A percentile compares a stretch with the other conserved stretches of the same genome.
phyloP scores from a whole-genome alignment of 1,140 invertebrate genomes.

The Asobara japonica region DNA sequence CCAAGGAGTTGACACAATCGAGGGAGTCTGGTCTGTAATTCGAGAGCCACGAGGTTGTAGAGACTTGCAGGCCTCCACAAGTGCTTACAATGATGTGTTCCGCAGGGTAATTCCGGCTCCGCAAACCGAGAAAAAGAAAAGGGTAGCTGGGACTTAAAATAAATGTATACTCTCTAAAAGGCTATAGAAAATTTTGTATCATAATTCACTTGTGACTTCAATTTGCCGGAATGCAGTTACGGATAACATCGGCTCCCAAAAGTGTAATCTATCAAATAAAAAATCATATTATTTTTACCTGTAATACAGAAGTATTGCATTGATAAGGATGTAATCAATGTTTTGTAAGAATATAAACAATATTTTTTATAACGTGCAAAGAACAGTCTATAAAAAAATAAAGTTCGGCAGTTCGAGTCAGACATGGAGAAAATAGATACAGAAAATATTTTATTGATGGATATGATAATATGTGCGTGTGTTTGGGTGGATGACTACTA shows the following conservation, averaged over 20 bases:
- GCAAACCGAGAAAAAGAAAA: slow-evolving; percentile 23
- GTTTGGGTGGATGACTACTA: too few relatives aligned
- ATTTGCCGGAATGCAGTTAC: slow-evolving; percentile 22
- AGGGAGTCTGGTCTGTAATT: slow-evolving; percentile 49
- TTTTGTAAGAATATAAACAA: too few relatives aligned
- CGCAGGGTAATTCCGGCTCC: slow-evolving; percentile 35
- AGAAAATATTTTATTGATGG: too few relatives aligned
- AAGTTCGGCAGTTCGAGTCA: too few relatives aligned
- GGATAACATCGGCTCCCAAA: slow-evolving; percentile 40
- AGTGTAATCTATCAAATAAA: slow-evolving; percentile 44
- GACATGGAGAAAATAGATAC: too few relatives aligned
- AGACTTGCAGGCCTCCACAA: slow-evolving; percentile 47
- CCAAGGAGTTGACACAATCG: slow-evolving; percentile 51
- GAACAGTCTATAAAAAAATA: too few relatives aligned
- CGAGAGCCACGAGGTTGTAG: slow-evolving; percentile 45
- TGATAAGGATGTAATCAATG: too few relatives aligned
- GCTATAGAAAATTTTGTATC: not conserved
- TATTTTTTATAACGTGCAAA: too few relatives aligned
- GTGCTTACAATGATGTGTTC: slow-evolving; percentile 49
- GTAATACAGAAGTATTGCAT: too few relatives aligned
- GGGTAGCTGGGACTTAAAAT: not conserved
- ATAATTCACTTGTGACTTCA: not conserved
- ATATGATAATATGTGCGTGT: too few relatives aligned
- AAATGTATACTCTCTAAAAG: not conserved
- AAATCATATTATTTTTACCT: too few relatives aligned